These are phyloP conservation scores for Pollenia griseotomentosa DNA, from an alignment of 2,888 invertebrate species.

Conservation along the genomic window DNA sequence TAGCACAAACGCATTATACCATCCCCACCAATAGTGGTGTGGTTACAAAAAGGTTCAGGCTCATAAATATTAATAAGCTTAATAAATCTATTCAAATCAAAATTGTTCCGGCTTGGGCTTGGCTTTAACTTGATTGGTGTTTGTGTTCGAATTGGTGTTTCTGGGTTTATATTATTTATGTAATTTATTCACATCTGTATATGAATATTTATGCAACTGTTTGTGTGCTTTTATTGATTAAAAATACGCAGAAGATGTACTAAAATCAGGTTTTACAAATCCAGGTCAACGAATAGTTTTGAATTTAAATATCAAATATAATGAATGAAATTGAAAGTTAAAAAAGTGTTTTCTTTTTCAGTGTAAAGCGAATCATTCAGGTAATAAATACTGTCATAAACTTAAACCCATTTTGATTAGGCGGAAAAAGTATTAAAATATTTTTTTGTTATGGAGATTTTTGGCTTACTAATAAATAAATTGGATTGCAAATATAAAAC, in stretches of 20 bases:
- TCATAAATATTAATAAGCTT: conserved; percentile 58
- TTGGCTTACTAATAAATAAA: too few species aligned
- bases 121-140: conserved; percentile 16
- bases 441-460: too few species aligned
- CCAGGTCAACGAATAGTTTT: conserved; percentile 39
- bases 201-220: not conserved
- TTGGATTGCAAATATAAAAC: too few species aligned
- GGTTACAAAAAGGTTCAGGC: not conserved
- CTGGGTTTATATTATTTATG: not conserved
- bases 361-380: not conserved
- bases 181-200: not conserved
- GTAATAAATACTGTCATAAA: too few species aligned
- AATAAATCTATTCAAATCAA: conserved; percentile 24
- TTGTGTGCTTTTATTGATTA: conserved; percentile 2
- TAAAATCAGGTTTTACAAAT: conserved; percentile 12
- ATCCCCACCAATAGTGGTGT: too few species aligned
- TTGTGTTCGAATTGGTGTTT: conserved; percentile 1
- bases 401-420: too few species aligned
- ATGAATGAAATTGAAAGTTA: conserved; percentile 8
- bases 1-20: too few species aligned
- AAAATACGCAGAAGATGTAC: not conserved
- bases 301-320: not conserved
- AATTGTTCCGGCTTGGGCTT: conserved; percentile 8
- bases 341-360: not conserved
- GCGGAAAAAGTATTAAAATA: too few species aligned